These are phyloP conservation scores for Kuschelorhynchus macadamiae DNA, from an alignment of 2,888 invertebrate genomes.

Conservation along the genomic window DNA sequence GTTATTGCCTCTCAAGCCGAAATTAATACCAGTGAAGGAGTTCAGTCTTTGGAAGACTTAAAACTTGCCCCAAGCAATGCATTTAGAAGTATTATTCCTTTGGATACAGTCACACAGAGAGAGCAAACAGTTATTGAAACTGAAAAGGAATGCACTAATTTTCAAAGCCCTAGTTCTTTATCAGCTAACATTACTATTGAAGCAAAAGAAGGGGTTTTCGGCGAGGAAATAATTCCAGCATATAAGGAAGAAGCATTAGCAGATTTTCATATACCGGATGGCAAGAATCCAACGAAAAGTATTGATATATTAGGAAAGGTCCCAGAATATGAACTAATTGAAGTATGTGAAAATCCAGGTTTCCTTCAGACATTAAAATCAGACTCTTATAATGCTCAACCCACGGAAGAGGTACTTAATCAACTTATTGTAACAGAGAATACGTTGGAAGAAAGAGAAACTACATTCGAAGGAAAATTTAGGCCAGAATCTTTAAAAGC, in stretches of 20 bases:
- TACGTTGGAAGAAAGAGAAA: constrained; percentile 70
- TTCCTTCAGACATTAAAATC: constrained; percentile 57
- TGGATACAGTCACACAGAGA: constrained; percentile 63
- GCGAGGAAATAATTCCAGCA: constrained; percentile 67
- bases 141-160: constrained; percentile 64
- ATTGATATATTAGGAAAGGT: constrained; percentile 64
- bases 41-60: constrained; percentile 47
- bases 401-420: constrained; percentile 68
- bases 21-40: constrained; percentile 50
- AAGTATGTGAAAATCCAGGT: constrained; percentile 59
- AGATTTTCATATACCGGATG: constrained; percentile 61
- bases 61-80: constrained; percentile 47
- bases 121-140: constrained; percentile 67
- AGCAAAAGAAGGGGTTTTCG: constrained; percentile 64
- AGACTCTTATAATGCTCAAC: constrained; percentile 61
- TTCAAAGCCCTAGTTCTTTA: constrained; percentile 63
- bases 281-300: constrained; percentile 59
- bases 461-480: constrained; percentile 67
- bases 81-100: constrained; percentile 60
- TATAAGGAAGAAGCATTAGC: constrained; percentile 67
- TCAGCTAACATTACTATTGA: constrained; percentile 68
- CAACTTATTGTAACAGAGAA: constrained; percentile 70
- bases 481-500: constrained; percentile 70
- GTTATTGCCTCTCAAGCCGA: constrained; percentile 62
- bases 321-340: constrained; percentile 63